phyloP scores from a whole-genome alignment of 2,113 vertebrate genomes.

The Tupaia chinensis region DNA sequence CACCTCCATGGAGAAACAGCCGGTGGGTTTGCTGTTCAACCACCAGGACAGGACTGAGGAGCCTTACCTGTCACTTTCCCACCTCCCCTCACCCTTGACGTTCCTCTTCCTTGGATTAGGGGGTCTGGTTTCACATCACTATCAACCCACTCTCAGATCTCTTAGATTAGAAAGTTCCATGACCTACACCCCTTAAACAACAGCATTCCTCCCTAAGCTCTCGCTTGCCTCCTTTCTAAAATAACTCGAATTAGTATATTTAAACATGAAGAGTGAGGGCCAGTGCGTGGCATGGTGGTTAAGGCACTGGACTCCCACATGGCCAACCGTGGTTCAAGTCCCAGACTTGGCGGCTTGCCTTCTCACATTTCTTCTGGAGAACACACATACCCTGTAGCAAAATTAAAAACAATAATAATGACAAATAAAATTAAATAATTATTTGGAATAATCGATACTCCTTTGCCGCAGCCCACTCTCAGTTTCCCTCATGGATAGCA shows the following conservation, averaged over 20 bases:
- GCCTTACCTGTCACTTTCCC: neutral
- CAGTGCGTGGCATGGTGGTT: too few relatives aligned
- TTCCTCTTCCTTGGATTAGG: neutral
- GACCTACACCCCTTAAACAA: neutral
- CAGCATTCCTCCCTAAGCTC: neutral
- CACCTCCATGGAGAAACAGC: neutral
- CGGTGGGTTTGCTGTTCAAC: too few relatives aligned
- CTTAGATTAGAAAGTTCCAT: neutral
- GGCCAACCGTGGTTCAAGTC: too few relatives aligned
- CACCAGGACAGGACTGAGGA: neutral
- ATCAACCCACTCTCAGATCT: neutral
- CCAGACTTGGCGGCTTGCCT: too few relatives aligned
- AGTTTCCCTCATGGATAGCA: neutral
- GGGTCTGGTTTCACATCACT: neutral
- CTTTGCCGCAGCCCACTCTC: neutral
- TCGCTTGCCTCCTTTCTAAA: neutral
- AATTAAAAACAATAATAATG: too few relatives aligned
- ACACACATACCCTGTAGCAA: too few relatives aligned
- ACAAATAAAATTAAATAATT: too few relatives aligned
- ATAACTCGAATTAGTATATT: neutral
- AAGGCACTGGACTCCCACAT: too few relatives aligned
- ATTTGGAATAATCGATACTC: neutral
- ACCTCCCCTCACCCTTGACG: neutral
- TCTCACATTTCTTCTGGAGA: too few relatives aligned
- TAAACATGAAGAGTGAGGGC: neutral